Conservation (phyloP, 2,797 vertebrate genomes). For the Neosalanx taihuensis region DNA sequence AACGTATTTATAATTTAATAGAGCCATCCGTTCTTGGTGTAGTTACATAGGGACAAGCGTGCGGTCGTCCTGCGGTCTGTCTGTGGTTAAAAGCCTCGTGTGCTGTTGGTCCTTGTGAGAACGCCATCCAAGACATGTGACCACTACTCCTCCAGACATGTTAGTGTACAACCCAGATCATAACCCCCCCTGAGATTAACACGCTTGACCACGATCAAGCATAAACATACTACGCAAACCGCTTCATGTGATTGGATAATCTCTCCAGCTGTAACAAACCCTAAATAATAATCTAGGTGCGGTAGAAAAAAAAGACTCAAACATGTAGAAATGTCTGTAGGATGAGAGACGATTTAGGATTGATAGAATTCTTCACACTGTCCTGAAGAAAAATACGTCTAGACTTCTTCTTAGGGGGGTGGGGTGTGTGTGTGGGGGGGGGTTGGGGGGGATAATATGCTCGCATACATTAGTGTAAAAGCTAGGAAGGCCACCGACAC, state of each 20-base stretch:
- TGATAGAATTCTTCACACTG: too few relatives aligned
- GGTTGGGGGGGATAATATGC: slow-evolving; percentile 63
- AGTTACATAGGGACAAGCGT: slow-evolving; percentile 28
- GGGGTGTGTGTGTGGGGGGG: too few relatives aligned
- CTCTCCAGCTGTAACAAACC: slow-evolving; percentile 61
- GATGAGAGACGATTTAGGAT: too few relatives aligned
- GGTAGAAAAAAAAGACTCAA: slow-evolving; percentile 25
- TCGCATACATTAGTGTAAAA: slow-evolving; percentile 86
- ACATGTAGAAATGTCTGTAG: too few relatives aligned
- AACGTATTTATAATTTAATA: neutral
- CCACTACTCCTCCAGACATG: slow-evolving; percentile 47
- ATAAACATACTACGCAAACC: slow-evolving; percentile 58
- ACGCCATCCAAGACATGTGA: slow-evolving; percentile 26
- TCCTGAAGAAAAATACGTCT: too few relatives aligned
- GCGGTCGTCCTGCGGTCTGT: slow-evolving; percentile 19
- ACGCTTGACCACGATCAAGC: slow-evolving; percentile 48
- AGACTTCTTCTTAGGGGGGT: too few relatives aligned
- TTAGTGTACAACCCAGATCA: slow-evolving; percentile 35
- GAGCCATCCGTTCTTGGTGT: neutral
- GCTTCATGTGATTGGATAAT: slow-evolving; percentile 39
- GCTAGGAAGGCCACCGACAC: slow-evolving; percentile 73
- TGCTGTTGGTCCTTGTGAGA: neutral
- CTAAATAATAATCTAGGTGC: slow-evolving; percentile 57
- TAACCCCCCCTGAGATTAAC: slow-evolving; percentile 48
- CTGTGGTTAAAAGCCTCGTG: neutral